Conservation (phyloP, 2,113 vertebrate species). For the Nettapus auritus region DNA sequence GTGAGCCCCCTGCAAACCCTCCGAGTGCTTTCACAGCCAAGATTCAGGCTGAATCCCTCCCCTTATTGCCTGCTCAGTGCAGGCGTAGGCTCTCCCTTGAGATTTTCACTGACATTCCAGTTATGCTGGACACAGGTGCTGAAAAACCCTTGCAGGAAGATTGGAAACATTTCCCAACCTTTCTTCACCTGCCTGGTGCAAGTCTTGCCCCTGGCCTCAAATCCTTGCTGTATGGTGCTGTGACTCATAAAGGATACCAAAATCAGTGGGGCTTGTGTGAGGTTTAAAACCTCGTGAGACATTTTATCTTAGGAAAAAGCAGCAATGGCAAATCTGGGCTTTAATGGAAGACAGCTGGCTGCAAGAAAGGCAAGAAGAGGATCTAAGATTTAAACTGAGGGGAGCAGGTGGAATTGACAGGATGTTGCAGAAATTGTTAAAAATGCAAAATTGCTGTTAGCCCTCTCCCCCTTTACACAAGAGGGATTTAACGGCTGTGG, state of each 20-base stretch:
- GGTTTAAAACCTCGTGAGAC: not conserved
- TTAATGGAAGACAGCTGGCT: not conserved
- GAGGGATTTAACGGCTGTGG: fast-evolving
- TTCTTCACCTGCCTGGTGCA: not conserved
- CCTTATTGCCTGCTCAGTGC: not conserved
- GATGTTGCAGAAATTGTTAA: not conserved
- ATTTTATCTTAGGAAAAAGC: not conserved
- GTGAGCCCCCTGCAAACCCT: not conserved
- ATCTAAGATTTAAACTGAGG: not conserved
- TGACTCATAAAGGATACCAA: not conserved
- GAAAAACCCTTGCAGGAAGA: not conserved
- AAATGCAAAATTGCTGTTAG: not conserved
- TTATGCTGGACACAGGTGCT: not conserved
- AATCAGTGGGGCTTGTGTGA: not conserved
- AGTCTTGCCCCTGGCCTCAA: not conserved
- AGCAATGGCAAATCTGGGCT: not conserved
- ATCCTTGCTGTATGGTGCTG: not conserved
- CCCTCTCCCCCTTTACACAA: not conserved
- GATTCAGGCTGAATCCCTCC: not conserved
- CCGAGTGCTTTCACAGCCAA: not conserved
- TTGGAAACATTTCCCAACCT: not conserved
- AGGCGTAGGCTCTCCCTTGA: not conserved
- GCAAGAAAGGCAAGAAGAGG: not conserved
- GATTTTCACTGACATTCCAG: not conserved
- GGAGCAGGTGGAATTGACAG: not conserved